Evolutionary conservation across 2,797 vertebrate species (phyloP).

Genomic region (Acipenser transmontanus): DNA sequence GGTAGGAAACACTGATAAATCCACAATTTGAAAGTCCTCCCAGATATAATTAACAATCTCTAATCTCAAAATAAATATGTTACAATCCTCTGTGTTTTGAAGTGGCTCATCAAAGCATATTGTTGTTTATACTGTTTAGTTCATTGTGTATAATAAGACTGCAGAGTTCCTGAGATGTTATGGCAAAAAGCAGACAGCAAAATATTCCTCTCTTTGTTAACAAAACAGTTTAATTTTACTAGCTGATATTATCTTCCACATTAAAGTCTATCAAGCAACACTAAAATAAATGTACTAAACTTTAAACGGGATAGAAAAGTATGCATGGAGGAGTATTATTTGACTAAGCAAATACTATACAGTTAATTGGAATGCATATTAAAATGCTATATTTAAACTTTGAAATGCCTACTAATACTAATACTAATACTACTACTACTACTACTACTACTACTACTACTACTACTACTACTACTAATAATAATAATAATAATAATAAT

Average conservation of each 20-base stretch:
- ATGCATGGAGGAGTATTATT: too few species aligned
- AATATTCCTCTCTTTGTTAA: constrained; percentile 38
- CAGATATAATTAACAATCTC: constrained; percentile 48
- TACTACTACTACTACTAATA: too few species aligned
- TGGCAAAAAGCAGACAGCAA: constrained; percentile 35
- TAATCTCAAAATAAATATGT: constrained; percentile 52
- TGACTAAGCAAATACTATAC: too few species aligned
- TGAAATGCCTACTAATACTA: too few species aligned
- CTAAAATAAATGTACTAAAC: neutral
- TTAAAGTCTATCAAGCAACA: constrained; percentile 26
- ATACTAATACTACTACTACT: too few species aligned
- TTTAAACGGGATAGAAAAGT: neutral
- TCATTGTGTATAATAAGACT: constrained; percentile 37
- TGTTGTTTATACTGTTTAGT: constrained; percentile 43
- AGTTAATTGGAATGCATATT: too few species aligned
- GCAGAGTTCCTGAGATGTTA: constrained; percentile 30
- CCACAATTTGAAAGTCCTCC: constrained; percentile 49
- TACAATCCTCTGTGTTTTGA: constrained; percentile 46
- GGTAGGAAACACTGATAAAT: constrained; percentile 44
- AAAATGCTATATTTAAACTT: too few species aligned
- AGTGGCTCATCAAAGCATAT: constrained; percentile 46
- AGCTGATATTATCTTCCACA: constrained; percentile 30
- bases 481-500: too few species aligned
- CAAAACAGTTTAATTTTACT: constrained; percentile 36
- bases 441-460: too few species aligned